phyloP scores from a whole-genome alignment of 2,888 invertebrate species.

The Noctua comes region DNA sequence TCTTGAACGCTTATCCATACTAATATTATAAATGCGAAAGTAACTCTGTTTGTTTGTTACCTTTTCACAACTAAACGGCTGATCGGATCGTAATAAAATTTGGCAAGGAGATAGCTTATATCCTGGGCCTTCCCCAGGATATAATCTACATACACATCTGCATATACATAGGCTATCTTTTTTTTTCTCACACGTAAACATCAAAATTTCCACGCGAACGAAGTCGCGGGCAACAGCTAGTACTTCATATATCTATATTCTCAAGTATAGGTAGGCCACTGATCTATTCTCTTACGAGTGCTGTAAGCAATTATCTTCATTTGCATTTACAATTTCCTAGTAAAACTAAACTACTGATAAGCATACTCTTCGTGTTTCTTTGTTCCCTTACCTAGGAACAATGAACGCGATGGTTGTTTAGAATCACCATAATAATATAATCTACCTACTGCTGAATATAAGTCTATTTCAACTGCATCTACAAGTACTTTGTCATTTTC shows the following conservation, averaged over 20 bases:
- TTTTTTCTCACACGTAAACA: too few relatives aligned
- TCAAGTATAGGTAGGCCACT: background rate
- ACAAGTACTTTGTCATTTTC: background rate
- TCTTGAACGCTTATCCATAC: too few relatives aligned
- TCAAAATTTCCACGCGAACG: background rate
- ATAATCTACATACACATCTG: too few relatives aligned
- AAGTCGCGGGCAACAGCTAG: background rate
- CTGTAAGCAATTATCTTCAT: slow-evolving; percentile 52
- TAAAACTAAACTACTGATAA: slow-evolving; percentile 40
- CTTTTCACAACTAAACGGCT: too few relatives aligned
- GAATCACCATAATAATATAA: background rate
- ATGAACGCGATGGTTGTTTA: background rate
- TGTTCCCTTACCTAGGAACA: slow-evolving; percentile 29
- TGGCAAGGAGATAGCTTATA: background rate
- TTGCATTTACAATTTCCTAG: slow-evolving; percentile 58
- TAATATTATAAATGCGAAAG: too few relatives aligned
- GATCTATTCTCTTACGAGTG: slow-evolving; percentile 31
- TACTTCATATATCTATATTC: background rate
- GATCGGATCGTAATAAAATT: too few relatives aligned
- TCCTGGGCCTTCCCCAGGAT: too few relatives aligned
- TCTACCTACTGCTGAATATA: too few relatives aligned
- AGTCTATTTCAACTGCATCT: background rate
- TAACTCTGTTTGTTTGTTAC: too few relatives aligned
- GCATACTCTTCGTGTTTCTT: slow-evolving; percentile 36
- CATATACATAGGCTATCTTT: too few relatives aligned